phyloP scores from a whole-genome alignment of 2,888 invertebrate species.

The Tubulanus polymorphus region DNA sequence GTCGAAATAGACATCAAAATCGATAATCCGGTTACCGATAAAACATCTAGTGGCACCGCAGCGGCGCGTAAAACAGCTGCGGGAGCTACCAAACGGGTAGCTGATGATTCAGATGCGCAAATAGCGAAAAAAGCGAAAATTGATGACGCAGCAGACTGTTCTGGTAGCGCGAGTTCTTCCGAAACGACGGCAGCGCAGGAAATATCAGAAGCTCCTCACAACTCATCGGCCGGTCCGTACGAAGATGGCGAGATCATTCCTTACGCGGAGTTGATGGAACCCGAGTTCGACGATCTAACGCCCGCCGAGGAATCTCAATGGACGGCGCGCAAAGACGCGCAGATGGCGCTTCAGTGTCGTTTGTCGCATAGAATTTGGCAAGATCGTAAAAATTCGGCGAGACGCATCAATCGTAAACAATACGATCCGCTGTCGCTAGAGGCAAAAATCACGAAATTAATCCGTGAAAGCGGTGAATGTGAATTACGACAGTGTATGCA shows the following conservation, averaged over 20 bases:
- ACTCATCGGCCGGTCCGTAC: not conserved
- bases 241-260: not conserved
- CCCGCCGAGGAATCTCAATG: not conserved
- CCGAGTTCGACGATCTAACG: not conserved
- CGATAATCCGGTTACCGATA: not conserved
- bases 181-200: not conserved
- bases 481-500: not conserved
- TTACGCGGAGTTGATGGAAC: not conserved
- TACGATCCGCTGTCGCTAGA: slow-evolving; percentile 12
- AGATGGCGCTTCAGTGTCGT: slow-evolving; percentile 5
- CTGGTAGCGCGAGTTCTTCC: not conserved
- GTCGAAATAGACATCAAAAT: not conserved
- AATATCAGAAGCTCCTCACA: not conserved
- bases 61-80: not conserved
- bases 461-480: slow-evolving; percentile 5
- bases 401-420: slow-evolving; percentile 18
- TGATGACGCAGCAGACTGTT: not conserved
- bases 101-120: not conserved
- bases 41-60: not conserved
- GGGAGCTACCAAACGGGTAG: not conserved
- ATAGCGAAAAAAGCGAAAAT: not conserved
- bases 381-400: slow-evolving; percentile 16
- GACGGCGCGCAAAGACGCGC: not conserved
- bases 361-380: slow-evolving; percentile 14
- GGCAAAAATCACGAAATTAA: slow-evolving; percentile 14